These are phyloP conservation scores for Pogonocichla stellata DNA, from an alignment of 2,113 vertebrate species.

Conservation along the genomic window DNA sequence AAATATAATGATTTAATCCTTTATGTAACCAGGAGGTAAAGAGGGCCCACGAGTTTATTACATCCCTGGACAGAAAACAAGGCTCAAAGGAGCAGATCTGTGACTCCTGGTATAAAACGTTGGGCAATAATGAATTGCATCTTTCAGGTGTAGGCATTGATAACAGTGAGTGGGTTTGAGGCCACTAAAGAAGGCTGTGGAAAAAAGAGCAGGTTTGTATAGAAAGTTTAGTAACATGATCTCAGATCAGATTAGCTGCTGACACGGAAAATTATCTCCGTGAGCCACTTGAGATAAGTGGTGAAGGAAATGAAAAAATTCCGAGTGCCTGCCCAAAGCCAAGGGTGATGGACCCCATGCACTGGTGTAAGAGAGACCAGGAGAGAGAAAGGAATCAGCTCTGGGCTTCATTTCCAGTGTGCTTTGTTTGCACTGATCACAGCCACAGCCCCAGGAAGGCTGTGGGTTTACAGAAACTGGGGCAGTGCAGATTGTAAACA, in stretches of 20 bases:
- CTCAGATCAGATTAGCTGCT: slow-evolving; percentile 7
- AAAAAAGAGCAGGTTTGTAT: neutral
- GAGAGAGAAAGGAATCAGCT: neutral
- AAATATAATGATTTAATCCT: neutral
- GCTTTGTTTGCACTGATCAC: neutral
- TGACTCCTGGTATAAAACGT: neutral
- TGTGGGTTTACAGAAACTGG: neutral
- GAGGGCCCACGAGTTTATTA: neutral
- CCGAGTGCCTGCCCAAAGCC: neutral
- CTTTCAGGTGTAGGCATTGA: neutral
- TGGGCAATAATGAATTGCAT: neutral
- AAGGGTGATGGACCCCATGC: neutral
- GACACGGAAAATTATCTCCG: neutral
- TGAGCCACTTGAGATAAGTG: neutral
- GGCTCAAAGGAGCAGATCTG: neutral
- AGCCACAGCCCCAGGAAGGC: neutral
- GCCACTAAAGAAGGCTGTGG: neutral
- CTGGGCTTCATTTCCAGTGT: rapidly evolving
- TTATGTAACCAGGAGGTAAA: neutral
- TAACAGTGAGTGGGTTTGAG: neutral
- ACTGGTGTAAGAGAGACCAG: neutral
- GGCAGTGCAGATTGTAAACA: neutral
- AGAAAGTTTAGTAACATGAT: neutral
- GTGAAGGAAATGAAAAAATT: neutral
- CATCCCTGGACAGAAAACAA: neutral